A percentile compares a stretch with the other conserved stretches of the same genome.
These are phyloP conservation scores for Typhlichthys subterraneus DNA, from an alignment of 2,797 vertebrate genomes.

Conservation along the genomic window DNA sequence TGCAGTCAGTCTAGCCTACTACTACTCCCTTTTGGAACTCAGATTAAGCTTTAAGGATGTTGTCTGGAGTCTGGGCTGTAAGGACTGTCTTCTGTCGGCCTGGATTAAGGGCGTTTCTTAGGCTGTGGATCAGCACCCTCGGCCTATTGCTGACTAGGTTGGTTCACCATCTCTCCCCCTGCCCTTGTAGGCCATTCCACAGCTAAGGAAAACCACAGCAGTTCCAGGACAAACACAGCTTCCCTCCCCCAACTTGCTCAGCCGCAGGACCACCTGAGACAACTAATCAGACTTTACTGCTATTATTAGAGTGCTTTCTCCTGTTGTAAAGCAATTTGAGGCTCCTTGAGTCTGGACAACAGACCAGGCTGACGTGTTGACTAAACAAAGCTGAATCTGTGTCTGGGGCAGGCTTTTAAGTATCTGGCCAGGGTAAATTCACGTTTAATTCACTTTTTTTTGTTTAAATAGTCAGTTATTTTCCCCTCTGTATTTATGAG, in stretches of 20 bases:
- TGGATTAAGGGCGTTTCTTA: constrained; percentile 20
- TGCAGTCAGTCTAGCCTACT: not conserved
- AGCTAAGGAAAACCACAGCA: constrained; percentile 43
- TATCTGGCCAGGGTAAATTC: not conserved
- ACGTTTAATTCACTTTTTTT: constrained; percentile 16
- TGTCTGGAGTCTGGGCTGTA: constrained; percentile 3
- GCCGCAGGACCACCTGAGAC: constrained; percentile 71
- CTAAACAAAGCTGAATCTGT: constrained; percentile 34
- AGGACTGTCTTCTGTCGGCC: constrained; percentile 34
- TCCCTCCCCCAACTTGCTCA: constrained; percentile 21
- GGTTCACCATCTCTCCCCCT: constrained; percentile 26
- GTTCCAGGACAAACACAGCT: constrained; percentile 56
- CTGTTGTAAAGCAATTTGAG: constrained; percentile 54
- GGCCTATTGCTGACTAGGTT: constrained; percentile 54
- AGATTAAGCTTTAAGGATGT: not conserved
- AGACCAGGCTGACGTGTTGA: constrained; percentile 11
- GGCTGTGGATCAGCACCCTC: constrained; percentile 22
- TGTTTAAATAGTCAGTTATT: constrained; percentile 4
- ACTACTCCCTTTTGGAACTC: not conserved
- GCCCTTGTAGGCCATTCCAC: constrained; percentile 26
- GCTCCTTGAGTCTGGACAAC: not conserved
- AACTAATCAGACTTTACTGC: constrained; percentile 60
- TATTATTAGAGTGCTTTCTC: constrained; percentile 57
- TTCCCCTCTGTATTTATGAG: constrained; percentile 7
- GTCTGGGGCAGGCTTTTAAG: constrained; percentile 28